Base-by-base conservation (phyloP, 1,140 invertebrate species). In the Cotesia glomerata region DNA sequence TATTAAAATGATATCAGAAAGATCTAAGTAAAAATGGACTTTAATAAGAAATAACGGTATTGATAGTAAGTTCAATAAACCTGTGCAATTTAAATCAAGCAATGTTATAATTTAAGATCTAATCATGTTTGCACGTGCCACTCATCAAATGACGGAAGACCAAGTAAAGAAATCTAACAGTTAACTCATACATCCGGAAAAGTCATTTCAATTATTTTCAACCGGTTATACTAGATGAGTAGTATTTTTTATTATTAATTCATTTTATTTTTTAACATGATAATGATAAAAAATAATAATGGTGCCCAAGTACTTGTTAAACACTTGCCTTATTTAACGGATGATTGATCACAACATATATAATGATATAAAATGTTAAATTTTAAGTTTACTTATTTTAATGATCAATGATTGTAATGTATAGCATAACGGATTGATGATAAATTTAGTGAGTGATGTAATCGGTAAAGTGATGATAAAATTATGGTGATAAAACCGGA, bases 141-240 rank as follows among this genome's bases (percentile, higher is more conserved):
- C 13, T 39, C 26, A 62, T 62, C 59, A 39, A 26, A 13, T 16
- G 26, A 16, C 14, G 34, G 13, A 62, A 62, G 59, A 62, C 34
- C 32, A 62, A 35, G 59, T 13, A 62, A 45, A 35, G 59, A n/a
- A 62, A 45, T 62, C 26, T 62, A 62, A 62, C 59, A 14, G 59
- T 62, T 62, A 26, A 62, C 14, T 35, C 59, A 62, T 13, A 62
- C 35, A 26, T 62, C 59, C 59, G 59, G 35, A 62, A 62, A 62
- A 62, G 59, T 62, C 59, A 39, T 62, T 62, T 62, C 59, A 62
- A 62, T 62, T 62, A 62, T 36, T 62, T 62, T 34, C 32, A 62
- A 62, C 59, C 59, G 59, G 59, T 62, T 62, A 26, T 26, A 26
- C 26, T 26, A 3, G 56, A 18, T 16, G 14, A 26, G 56, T 58